These are phyloP conservation scores for Menidia menidia DNA, from an alignment of 2,797 vertebrate species.

Conservation along the genomic window DNA sequence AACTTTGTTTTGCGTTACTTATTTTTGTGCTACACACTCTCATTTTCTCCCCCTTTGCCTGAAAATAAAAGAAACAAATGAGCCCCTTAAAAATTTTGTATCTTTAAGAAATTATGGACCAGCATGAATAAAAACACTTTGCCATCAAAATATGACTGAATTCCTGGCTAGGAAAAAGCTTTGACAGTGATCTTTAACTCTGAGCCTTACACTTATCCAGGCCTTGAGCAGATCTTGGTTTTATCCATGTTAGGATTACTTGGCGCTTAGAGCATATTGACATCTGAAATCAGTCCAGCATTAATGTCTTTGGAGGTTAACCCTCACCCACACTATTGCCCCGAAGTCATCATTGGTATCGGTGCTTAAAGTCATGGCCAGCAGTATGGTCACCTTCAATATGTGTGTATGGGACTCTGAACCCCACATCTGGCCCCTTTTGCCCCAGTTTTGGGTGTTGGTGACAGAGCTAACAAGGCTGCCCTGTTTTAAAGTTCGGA, in stretches of 20 bases:
- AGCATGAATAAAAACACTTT: neutral
- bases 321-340: neutral
- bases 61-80: neutral
- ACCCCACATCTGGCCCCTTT: too few species aligned
- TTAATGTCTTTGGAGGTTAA: neutral
- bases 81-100: neutral
- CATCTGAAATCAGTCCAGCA: neutral
- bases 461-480: too few species aligned
- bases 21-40: too few species aligned
- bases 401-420: too few species aligned
- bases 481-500: too few species aligned
- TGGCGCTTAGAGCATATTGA: neutral
- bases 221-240: constrained; percentile 10
- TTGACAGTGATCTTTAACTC: constrained; percentile 21
- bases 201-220: constrained; percentile 11
- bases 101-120: neutral
- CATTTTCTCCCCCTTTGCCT: neutral
- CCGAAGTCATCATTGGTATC: too few species aligned
- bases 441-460: too few species aligned
- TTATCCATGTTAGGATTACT: constrained; percentile 18
- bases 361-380: too few species aligned
- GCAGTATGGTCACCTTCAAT: too few species aligned
- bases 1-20: too few species aligned
- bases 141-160: constrained; percentile 29
- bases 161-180: constrained; percentile 24